Conservation (phyloP, 2,797 vertebrate species). For the Myotis daubentonii region DNA sequence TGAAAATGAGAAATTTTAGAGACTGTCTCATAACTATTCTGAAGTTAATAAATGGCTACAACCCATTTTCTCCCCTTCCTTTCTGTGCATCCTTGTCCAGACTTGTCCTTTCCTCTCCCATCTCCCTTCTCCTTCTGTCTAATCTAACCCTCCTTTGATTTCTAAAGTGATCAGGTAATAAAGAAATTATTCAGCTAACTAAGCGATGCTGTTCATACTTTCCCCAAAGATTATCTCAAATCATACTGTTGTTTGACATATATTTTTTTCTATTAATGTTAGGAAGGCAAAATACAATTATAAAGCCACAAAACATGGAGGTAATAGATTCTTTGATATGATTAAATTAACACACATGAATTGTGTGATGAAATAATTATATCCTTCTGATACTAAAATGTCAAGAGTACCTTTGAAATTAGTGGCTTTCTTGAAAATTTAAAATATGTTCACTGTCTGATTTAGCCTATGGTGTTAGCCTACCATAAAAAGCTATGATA, state of each 20-base stretch:
- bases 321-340: not conserved
- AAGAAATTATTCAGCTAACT: slow-evolving; percentile 9
- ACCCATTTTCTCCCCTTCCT: no score
- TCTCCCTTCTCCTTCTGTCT: no score
- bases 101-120: no score
- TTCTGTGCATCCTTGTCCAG: no score
- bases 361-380: not conserved
- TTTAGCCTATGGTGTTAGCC: not conserved
- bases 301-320: not conserved
- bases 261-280: not conserved
- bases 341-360: not conserved
- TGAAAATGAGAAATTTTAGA: no score
- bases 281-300: not conserved
- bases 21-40: no score
- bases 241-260: not conserved
- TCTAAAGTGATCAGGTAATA: no score
- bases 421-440: not conserved
- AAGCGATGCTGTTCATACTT: not conserved
- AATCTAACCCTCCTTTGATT: no score
- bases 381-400: not conserved
- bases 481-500: not conserved
- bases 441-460: not conserved
- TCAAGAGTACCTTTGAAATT: not conserved
- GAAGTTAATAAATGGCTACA: no score
- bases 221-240: not conserved